These are phyloP conservation scores for Seladonia tumulorum DNA, from an alignment of 2,888 invertebrate genomes.

Conservation along the genomic window DNA sequence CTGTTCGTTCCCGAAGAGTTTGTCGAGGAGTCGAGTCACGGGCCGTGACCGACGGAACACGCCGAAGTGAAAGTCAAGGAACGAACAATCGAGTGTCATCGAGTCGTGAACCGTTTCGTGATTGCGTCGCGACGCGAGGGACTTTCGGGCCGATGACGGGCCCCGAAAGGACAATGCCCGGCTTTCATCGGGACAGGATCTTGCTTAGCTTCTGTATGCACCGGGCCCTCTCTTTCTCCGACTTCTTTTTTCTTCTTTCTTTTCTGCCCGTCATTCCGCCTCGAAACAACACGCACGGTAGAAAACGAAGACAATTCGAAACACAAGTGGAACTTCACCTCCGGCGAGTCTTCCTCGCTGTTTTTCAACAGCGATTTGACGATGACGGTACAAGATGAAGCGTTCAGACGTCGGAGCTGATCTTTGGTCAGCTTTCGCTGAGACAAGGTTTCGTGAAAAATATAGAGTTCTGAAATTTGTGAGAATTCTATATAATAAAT, in stretches of 20 bases:
- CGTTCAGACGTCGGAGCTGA: not conserved
- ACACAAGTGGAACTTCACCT: not conserved
- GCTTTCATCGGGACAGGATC: constrained; percentile 30
- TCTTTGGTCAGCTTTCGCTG: not conserved
- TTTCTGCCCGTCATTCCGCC: not conserved
- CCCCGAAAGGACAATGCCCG: constrained; percentile 33
- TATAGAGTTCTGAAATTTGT: not conserved
- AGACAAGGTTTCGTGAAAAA: too few species aligned
- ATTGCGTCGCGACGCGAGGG: constrained; percentile 37
- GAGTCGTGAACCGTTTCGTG: constrained; percentile 64
- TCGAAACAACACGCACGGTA: not conserved
- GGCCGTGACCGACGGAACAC: constrained; percentile 71
- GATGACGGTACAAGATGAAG: not conserved
- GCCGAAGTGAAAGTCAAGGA: constrained; percentile 74
- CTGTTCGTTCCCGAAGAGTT: constrained; percentile 6
- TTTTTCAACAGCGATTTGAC: not conserved
- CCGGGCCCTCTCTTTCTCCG: not conserved
- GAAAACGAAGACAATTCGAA: not conserved
- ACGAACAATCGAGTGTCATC: constrained; percentile 67
- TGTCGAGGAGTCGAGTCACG: constrained; percentile 75
- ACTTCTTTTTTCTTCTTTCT: not conserved
- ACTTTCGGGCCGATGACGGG: constrained; percentile 36
- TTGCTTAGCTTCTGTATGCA: not conserved
- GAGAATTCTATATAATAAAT: not conserved
- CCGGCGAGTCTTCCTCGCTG: not conserved